Percentiles rank a stretch among this genome's conserved stretches.
phyloP scores from a whole-genome alignment of 2,888 invertebrate genomes.

The Hypolimnas misippus region DNA sequence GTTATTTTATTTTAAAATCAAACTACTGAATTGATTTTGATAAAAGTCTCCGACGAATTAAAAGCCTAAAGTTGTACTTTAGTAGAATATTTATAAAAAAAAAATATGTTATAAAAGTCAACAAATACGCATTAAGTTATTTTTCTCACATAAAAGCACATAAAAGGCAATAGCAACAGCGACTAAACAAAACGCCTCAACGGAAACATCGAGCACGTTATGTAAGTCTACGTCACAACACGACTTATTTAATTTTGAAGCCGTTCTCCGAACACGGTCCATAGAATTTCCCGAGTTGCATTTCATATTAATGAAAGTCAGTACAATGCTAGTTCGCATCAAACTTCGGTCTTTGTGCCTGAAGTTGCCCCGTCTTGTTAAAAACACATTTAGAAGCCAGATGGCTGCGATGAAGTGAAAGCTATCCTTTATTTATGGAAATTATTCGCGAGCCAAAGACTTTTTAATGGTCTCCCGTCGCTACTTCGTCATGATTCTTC shows the following conservation, averaged over 20 bases:
- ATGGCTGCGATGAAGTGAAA: constrained; percentile 16
- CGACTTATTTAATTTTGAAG: constrained; percentile 6
- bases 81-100: no score
- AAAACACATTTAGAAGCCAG: constrained; percentile 18
- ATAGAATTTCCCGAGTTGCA: constrained; percentile 10
- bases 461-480: constrained; percentile 9
- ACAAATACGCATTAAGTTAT: no score
- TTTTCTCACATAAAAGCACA: no score
- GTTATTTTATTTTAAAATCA: no score
- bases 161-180: no score
- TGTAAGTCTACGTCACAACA: neutral
- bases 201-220: neutral
- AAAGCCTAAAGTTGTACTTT: no score
- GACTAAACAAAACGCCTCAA: neutral
- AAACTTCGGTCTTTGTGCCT: constrained; percentile 6
- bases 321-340: constrained; percentile 7
- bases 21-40: no score
- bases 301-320: constrained; percentile 12
- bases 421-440: constrained; percentile 12
- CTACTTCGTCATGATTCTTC: neutral
- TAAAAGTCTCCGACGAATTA: no score
- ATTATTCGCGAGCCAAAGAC: constrained; percentile 9
- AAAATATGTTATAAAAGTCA: no score
- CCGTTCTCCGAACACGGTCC: neutral
- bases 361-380: constrained; percentile 14